Conservation (phyloP, 2,113 vertebrate species). For the Indri indri region DNA sequence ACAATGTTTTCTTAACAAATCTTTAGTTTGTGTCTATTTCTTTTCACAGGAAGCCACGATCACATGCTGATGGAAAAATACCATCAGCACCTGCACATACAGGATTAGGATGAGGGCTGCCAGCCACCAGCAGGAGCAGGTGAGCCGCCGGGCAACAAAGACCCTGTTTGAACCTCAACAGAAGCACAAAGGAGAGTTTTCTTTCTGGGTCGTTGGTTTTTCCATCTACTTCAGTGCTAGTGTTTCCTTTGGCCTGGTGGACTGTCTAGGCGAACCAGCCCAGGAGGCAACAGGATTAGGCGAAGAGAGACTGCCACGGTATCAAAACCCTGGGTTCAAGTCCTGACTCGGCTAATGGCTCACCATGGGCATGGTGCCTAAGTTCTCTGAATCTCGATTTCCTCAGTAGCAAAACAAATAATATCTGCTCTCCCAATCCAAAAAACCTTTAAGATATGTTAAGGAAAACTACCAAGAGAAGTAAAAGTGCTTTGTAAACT, state of each 20-base stretch:
- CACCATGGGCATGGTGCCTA: not conserved
- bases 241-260: not conserved
- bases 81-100: not conserved
- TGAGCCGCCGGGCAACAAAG: slow-evolving; percentile 29
- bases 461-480: not conserved
- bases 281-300: not conserved
- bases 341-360: not conserved
- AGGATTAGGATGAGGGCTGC: not conserved
- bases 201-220: not conserved
- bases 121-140: slow-evolving; percentile 40
- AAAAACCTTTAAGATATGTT: not conserved
- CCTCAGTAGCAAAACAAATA: not conserved
- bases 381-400: not conserved
- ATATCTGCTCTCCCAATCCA: not conserved
- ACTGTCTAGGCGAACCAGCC: too few relatives aligned
- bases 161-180: slow-evolving; percentile 31
- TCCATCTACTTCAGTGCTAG: not conserved
- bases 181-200: not conserved
- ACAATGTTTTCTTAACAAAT: not conserved
- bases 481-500: not conserved
- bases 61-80: not conserved
- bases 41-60: not conserved
- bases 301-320: not conserved
- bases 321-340: not conserved
- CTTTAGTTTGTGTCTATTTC: not conserved